A percentile compares a stretch with the other conserved stretches of the same genome.
phyloP scores from a whole-genome alignment of 2,888 invertebrate genomes.

The Nysson spinosus region DNA sequence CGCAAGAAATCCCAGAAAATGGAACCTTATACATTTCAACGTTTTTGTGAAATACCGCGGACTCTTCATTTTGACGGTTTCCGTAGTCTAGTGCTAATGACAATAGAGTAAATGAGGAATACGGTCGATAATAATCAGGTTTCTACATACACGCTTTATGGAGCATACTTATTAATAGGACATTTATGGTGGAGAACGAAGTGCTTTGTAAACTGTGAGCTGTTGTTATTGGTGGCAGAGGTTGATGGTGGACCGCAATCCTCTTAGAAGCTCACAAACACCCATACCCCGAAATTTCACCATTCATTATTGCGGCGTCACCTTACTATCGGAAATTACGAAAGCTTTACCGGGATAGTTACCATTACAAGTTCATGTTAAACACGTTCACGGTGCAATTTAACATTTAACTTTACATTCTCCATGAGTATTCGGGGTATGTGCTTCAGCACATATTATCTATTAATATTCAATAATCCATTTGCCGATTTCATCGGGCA shows the following conservation, averaged over 20 bases:
- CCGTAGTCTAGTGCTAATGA: too few relatives aligned
- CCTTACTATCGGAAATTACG: conserved; percentile 42
- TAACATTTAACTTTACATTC: background rate
- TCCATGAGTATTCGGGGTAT: background rate
- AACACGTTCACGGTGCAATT: too few relatives aligned
- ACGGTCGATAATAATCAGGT: too few relatives aligned
- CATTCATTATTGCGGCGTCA: conserved; percentile 48
- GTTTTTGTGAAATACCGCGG: too few relatives aligned
- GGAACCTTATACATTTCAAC: too few relatives aligned
- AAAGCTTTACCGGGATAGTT: conserved; percentile 32
- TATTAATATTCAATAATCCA: conserved; percentile 11
- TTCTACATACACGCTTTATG: conserved; percentile 4
- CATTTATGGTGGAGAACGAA: conserved; percentile 37
- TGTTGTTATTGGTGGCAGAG: conserved; percentile 54
- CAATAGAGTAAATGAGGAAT: too few relatives aligned
- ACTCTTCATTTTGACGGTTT: too few relatives aligned
- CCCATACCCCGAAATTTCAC: conserved; percentile 58
- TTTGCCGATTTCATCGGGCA: background rate
- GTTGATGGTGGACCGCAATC: conserved; percentile 63
- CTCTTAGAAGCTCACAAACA: conserved; percentile 58
- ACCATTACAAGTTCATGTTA: background rate
- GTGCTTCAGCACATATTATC: conserved; percentile 10
- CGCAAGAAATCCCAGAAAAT: too few relatives aligned
- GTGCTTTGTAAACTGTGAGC: conserved; percentile 33
- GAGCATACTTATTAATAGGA: conserved; percentile 47